phyloP scores from a whole-genome alignment of 2,797 vertebrate species.

The Halcyon badia region DNA sequence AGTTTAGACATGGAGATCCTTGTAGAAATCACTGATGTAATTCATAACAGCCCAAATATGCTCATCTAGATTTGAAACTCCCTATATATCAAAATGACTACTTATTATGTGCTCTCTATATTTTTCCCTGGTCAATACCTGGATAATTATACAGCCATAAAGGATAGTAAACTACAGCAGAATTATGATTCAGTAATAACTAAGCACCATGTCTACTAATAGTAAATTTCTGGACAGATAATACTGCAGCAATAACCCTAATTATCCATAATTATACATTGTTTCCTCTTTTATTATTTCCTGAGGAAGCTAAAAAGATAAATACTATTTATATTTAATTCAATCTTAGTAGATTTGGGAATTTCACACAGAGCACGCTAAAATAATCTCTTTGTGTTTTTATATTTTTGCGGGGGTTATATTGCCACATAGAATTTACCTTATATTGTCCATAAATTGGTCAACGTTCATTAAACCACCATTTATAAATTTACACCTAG shows the following conservation, averaged over 20 bases:
- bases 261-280: background rate
- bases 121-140: background rate
- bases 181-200: background rate
- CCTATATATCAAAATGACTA: background rate
- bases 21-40: background rate
- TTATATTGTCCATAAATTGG: conserved; percentile 12
- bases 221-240: background rate
- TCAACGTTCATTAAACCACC: conserved; percentile 1
- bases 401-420: background rate
- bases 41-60: background rate
- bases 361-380: background rate
- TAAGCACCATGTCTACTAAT: background rate
- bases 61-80: background rate
- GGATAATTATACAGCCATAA: background rate
- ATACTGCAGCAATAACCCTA: background rate
- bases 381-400: background rate
- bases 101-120: background rate
- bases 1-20: background rate
- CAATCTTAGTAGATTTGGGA: background rate
- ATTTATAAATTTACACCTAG: conserved; percentile 19
- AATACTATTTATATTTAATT: background rate
- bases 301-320: background rate
- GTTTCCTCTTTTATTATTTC: background rate
- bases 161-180: background rate
- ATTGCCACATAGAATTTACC: conserved; percentile 32